A percentile compares a stretch with the other conserved stretches of the same genome.
These are phyloP conservation scores for Ommatoiulus sabulosus DNA, from an alignment of 2,888 invertebrate genomes.

Conservation along the genomic window DNA sequence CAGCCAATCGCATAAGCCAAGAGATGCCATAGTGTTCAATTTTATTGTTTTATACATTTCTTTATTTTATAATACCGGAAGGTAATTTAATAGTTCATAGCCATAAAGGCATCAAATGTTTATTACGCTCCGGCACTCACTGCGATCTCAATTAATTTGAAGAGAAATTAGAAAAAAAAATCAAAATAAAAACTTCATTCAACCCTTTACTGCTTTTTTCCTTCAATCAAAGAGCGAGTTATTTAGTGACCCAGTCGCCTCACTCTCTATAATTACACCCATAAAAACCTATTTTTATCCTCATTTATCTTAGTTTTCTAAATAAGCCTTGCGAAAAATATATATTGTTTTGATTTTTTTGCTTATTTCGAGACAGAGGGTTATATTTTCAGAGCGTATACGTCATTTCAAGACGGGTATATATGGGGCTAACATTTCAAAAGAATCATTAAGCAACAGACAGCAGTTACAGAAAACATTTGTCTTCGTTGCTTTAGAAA, in stretches of 20 bases:
- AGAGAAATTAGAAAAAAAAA: background rate
- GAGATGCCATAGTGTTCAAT: no score
- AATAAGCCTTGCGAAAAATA: background rate
- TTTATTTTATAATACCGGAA: no score
- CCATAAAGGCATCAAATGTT: background rate
- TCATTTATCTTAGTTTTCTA: background rate
- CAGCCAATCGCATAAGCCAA: no score
- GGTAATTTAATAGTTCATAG: no score
- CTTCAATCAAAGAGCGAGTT: background rate
- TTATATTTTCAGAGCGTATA: background rate
- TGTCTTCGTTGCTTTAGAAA: background rate
- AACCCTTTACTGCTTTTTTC: background rate
- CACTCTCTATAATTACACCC: background rate
- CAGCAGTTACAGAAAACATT: background rate
- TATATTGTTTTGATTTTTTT: background rate
- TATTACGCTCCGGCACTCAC: background rate
- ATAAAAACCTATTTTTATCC: background rate
- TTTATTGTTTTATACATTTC: no score
- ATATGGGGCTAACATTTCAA: background rate
- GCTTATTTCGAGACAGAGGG: background rate
- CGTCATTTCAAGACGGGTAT: background rate
- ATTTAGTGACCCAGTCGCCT: background rate
- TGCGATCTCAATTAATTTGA: background rate
- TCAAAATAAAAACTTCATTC: background rate
- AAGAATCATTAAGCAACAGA: background rate